Percentiles rank a stretch among this genome's conserved stretches.
Conservation (phyloP, 2,797 vertebrate genomes). For the Rhodeus uyekii region DNA sequence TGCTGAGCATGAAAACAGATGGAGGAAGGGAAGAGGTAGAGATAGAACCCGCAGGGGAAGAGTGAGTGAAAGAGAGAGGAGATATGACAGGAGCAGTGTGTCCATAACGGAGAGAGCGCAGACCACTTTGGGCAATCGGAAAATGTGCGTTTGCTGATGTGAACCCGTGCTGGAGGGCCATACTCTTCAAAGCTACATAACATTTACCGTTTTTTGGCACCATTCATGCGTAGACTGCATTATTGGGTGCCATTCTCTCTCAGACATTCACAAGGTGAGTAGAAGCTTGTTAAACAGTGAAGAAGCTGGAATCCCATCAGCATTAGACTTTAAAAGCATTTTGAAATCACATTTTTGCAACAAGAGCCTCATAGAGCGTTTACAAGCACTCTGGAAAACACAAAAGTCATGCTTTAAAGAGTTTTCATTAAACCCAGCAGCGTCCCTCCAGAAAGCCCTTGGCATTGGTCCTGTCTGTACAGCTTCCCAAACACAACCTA, state of each 20-base stretch:
- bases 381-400: slow-evolving; percentile 57
- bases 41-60: slow-evolving; percentile 33
- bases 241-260: slow-evolving; percentile 34
- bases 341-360: slow-evolving; percentile 51
- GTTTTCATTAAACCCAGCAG: slow-evolving; percentile 47
- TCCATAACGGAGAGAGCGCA: slow-evolving; percentile 36
- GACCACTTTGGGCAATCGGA: slow-evolving; percentile 31
- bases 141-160: slow-evolving; percentile 24
- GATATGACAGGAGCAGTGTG: slow-evolving; percentile 28
- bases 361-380: slow-evolving; percentile 31
- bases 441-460: slow-evolving; percentile 45
- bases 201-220: slow-evolving; percentile 33
- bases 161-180: slow-evolving; percentile 15
- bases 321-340: slow-evolving; percentile 44
- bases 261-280: slow-evolving; percentile 19
- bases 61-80: slow-evolving; percentile 31
- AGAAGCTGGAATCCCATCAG: slow-evolving; percentile 43
- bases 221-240: slow-evolving; percentile 25
- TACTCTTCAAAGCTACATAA: slow-evolving; percentile 35
- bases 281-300: slow-evolving; percentile 52
- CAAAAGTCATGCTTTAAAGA: slow-evolving; percentile 52
- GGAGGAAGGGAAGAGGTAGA: slow-evolving; percentile 67
- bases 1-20: slow-evolving; percentile 74
- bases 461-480: slow-evolving; percentile 56
- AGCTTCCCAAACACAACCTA: slow-evolving; percentile 49